Evolutionary conservation across 2,797 vertebrate species (phyloP).

Genomic region (Enteromius fasciolatus): DNA sequence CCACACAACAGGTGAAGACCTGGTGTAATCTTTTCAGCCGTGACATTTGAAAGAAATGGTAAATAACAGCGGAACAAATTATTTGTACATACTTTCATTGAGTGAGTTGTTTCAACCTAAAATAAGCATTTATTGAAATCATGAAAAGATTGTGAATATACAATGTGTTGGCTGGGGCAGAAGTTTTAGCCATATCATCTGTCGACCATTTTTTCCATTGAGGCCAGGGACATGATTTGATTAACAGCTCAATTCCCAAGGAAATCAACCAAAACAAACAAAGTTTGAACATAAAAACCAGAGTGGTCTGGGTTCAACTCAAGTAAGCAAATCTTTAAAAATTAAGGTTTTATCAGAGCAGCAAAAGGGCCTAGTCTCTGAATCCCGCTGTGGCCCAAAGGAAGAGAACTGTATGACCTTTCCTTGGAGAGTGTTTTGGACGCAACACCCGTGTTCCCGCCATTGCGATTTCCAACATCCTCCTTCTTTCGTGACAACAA

Average conservation of each 20-base stretch:
- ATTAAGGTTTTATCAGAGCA: slow-evolving; percentile 52
- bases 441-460: slow-evolving; percentile 22
- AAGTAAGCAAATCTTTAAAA: slow-evolving; percentile 49
- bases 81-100: slow-evolving; percentile 15
- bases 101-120: slow-evolving; percentile 25
- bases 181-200: slow-evolving; percentile 1
- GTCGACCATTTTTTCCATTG: slow-evolving; percentile 8
- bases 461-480: slow-evolving; percentile 27
- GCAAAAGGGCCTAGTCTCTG: slow-evolving; percentile 46
- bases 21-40: slow-evolving; percentile 5
- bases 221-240: slow-evolving; percentile 3
- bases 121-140: slow-evolving; percentile 31
- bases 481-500: slow-evolving; percentile 21
- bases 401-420: slow-evolving; percentile 44
- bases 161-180: slow-evolving; percentile 28
- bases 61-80: slow-evolving; percentile 21
- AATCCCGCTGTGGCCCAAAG: slow-evolving; percentile 38
- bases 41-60: slow-evolving; percentile 23
- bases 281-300: not conserved
- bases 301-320: slow-evolving; percentile 48
- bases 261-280: not conserved
- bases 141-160: slow-evolving; percentile 26
- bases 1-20: slow-evolving; percentile 9
- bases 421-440: slow-evolving; percentile 29
- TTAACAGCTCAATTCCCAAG: slow-evolving; percentile 21